These are phyloP conservation scores for Neoniphon sammara DNA, from an alignment of 2,797 vertebrate species.

Conservation along the genomic window DNA sequence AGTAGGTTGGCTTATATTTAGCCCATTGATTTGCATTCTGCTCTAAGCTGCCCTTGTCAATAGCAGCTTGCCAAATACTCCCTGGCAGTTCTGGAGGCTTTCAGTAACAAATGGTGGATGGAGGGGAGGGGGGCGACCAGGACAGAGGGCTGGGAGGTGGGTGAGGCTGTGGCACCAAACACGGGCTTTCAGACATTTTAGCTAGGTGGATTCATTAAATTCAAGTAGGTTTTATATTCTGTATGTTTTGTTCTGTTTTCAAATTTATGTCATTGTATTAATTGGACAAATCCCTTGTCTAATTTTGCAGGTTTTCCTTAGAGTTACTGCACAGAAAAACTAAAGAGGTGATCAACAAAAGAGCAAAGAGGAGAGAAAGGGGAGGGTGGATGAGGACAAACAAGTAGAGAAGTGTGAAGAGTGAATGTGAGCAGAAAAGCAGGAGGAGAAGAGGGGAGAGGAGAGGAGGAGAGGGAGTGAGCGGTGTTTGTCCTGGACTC, in stretches of 20 bases:
- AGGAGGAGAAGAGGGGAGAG: conserved; percentile 15
- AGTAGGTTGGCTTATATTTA: conserved; percentile 79
- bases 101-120: conserved; percentile 37
- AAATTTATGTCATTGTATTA: no score
- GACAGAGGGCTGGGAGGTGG: conserved; percentile 6
- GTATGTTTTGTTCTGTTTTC: no score
- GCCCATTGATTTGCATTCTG: conserved; percentile 62
- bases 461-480: conserved; percentile 5
- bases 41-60: conserved; percentile 34
- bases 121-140: conserved; percentile 24
- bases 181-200: background rate
- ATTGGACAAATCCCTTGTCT: background rate
- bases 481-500: conserved; percentile 34
- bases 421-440: conserved; percentile 61
- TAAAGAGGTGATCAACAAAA: background rate
- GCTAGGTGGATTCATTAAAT: no score
- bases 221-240: no score
- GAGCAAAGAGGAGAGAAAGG: background rate
- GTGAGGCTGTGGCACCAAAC: background rate
- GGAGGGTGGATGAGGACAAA: conserved; percentile 8
- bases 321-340: background rate
- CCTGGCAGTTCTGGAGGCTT: conserved; percentile 27
- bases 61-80: conserved; percentile 43
- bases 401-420: conserved; percentile 32
- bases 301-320: background rate